Evolutionary conservation across 2,113 vertebrate species (phyloP), one percentile per base, ranked within the genome.

Genomic region (Albula glossodonta): DNA sequence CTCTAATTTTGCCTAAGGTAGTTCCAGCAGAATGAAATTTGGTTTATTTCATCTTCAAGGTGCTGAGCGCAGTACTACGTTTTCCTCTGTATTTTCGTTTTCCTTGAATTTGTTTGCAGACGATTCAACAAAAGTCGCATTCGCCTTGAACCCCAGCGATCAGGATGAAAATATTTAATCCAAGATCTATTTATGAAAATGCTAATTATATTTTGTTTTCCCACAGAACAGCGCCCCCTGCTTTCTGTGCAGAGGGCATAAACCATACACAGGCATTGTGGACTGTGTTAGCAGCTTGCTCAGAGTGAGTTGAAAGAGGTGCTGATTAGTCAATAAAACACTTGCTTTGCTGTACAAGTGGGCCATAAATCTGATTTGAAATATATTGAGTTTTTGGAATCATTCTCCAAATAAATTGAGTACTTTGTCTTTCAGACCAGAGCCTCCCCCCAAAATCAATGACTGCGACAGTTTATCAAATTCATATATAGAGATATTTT

Each of bases 281-380:
- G 87, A 91, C 91, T 87, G 83, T 88, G 77, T 81, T 90, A 91
- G 92, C 92, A 87, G 89, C 90, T 90, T 91, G 92, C 86, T 88
- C 86, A 88, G 82, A 82, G 79, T 88, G 86, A 80, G 77, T 15
- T 41, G 83, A 86, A 84, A 86, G 79, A 85, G 57, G 12, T 86
- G 84, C 88, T 91, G 92, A 93, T 89, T 90, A 90, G 90, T 89
- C 89, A 92, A 92, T 92, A 91, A 91, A 90, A 87, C 85, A 87
- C 90, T 92, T 91, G 87, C 86, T 84, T 81, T 4, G 85, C 87
- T 84, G 86, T 90, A 90, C 85, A 89, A 90, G 83, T 83, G 15
- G 9, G 77, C 66, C 51, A 52, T 57, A 88, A 89, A 87, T 87
- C 84, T 86, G 87, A 89, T 87, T 82, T 85, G 85, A 88, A 88